Evolutionary conservation across 2,797 vertebrate species (phyloP).

Genomic region (Salmo trutta): DNA sequence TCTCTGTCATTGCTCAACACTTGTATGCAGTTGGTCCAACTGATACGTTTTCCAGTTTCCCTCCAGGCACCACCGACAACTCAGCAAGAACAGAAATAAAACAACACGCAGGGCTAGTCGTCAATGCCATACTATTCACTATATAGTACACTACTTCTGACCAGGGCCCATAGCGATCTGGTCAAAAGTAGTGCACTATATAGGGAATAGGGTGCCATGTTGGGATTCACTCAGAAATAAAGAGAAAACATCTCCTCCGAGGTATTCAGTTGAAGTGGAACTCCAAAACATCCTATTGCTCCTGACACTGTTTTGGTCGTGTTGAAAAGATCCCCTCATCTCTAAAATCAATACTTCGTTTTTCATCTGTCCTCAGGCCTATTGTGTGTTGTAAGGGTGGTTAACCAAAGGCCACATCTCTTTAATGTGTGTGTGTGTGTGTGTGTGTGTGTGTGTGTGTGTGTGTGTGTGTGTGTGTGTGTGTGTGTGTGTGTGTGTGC

Average conservation of each 20-base stretch:
- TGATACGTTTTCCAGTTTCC: not conserved
- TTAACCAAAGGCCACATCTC: not conserved
- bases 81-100: slow-evolving; percentile 27
- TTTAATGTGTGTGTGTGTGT: not conserved
- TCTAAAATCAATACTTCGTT: slow-evolving; percentile 33
- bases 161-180: not conserved
- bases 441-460: too few species aligned
- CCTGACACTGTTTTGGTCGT: slow-evolving; percentile 51
- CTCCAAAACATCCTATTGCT: slow-evolving; percentile 70
- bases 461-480: too few species aligned
- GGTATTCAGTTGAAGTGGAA: slow-evolving; percentile 63
- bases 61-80: not conserved
- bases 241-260: slow-evolving; percentile 39
- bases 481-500: too few species aligned
- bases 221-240: not conserved
- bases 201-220: not conserved
- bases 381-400: not conserved
- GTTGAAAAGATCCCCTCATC: slow-evolving; percentile 58
- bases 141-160: too few species aligned
- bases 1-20: too few species aligned
- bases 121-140: too few species aligned
- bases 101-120: not conserved
- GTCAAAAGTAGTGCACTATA: too few species aligned
- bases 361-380: not conserved
- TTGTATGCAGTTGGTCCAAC: too few species aligned